Base-by-base conservation (phyloP, 2,888 invertebrate genomes). In the Heliconius charithonia region DNA sequence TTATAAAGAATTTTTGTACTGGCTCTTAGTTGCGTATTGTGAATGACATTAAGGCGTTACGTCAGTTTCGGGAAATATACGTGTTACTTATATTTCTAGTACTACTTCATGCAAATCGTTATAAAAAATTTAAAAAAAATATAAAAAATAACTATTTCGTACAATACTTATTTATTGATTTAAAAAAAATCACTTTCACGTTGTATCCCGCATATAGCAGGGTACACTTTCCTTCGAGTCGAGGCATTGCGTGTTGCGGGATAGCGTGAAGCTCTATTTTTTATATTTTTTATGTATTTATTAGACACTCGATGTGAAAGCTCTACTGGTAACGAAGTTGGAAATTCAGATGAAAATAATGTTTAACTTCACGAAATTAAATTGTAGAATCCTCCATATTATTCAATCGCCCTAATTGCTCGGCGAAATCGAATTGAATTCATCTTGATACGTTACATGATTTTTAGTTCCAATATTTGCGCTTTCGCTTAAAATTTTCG, bases 321-420 rank as follows among this genome's bases (percentile, higher is more conserved):
- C 45, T 45, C 22, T 56, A 29, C 29, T 51, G 29, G 7, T 19
- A 71, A 56, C n/a, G 2, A n/a, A 32, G 6, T 59, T n/a, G 56
- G 10, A 56, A 71, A 72, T 72, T 51, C 56, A 72, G 32, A 56
- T 32, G n/a, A 29, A 12, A 32, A 59, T 32, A 72, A 56, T 32
- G 7, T 59, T 72, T 56, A n/a, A 29, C 13, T 32, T 59, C 25
- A n/a, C 56, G 7, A 72, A 71, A 56, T 72, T 29, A 13, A 71
- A 56, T n/a, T 56, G 29, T 72, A 29, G 29, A 71, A 56, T 56
- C 22, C 22, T 71, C 45, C 29, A 56, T 72, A 32, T 56, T 72
- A 72, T 72, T 56, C 32, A 32, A n/a, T 71, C 56, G 12, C 56
- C 56, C 29, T 56, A 71, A 71, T 71, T 71, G 56, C 56, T 71